These are phyloP conservation scores for Telenomus remus DNA, from an alignment of 1,140 invertebrate genomes.

Conservation along the genomic window DNA sequence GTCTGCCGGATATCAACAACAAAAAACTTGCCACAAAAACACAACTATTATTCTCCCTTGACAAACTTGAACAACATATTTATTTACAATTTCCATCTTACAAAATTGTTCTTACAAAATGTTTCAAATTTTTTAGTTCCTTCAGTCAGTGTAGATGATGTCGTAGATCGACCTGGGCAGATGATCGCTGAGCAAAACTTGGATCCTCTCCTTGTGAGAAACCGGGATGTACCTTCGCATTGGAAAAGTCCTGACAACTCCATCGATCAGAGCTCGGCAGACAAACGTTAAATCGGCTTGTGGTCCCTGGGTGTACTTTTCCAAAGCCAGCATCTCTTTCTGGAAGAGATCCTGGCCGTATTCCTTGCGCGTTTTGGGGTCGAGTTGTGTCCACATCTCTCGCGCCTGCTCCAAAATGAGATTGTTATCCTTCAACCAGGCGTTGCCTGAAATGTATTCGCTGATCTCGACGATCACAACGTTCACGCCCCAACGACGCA, in stretches of 20 bases:
- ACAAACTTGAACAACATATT: no score
- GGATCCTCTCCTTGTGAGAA: conserved; percentile 83
- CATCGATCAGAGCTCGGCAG: conserved; percentile 82
- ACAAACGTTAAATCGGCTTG: conserved; percentile 84
- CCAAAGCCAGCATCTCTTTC: conserved; percentile 82
- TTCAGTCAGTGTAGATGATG: conserved; percentile 78
- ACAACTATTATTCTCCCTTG: no score
- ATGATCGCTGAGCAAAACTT: conserved; percentile 85
- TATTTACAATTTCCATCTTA: no score
- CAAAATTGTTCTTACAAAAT: no score
- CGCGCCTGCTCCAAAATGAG: conserved; percentile 84
- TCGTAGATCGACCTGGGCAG: conserved; percentile 85
- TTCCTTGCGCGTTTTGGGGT: conserved; percentile 83
- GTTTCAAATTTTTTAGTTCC: no score
- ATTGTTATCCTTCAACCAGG: conserved; percentile 82
- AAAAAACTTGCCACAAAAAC: no score
- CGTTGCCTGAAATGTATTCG: conserved; percentile 85
- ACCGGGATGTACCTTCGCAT: conserved; percentile 87
- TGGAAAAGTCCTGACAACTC: conserved; percentile 86
- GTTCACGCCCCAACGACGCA: conserved; percentile 85
- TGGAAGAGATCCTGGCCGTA: conserved; percentile 89
- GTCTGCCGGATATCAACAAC: no score
- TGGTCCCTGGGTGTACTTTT: conserved; percentile 83
- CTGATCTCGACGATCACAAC: conserved; percentile 88
- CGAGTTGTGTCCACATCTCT: conserved; percentile 86